A percentile compares a stretch with the other conserved stretches of the same genome.
Conservation (phyloP, 2,888 invertebrate genomes). For the Calliphora vomitoria region DNA sequence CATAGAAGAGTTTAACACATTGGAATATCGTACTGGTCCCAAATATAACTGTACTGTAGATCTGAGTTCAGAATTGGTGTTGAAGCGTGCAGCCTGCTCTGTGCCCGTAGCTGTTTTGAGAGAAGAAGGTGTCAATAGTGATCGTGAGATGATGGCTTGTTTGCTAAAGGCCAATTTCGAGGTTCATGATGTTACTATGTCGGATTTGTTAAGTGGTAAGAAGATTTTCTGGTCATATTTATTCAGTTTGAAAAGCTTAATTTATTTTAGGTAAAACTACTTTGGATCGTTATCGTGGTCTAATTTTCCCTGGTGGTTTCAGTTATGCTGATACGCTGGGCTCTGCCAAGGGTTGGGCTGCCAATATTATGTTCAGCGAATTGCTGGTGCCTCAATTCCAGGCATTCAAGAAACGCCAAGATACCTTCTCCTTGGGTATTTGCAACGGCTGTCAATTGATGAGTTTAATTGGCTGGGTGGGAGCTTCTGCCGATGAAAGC, state of each 20-base stretch:
- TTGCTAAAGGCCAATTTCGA: conserved; percentile 94
- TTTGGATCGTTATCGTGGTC: conserved; percentile 92
- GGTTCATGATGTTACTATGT: conserved; percentile 97
- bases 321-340: conserved; percentile 99
- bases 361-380: conserved; percentile 93
- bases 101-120: conserved; percentile 95
- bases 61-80: conserved; percentile 85
- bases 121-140: conserved; percentile 97
- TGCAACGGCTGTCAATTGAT: conserved; percentile 99
- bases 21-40: conserved; percentile 89
- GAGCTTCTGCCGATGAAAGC: conserved; percentile 85
- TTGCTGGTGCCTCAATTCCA: conserved; percentile 91
- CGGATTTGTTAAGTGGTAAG: conserved; percentile 89
- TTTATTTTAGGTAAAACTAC: conserved; percentile 86
- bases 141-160: conserved; percentile 98
- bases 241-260: background rate
- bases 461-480: conserved; percentile 96
- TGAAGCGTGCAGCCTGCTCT: conserved; percentile 82
- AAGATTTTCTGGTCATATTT: background rate
- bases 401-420: conserved; percentile 89
- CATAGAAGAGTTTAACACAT: conserved; percentile 90
- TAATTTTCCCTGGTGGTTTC: conserved; percentile 98
- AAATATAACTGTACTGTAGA: conserved; percentile 90
- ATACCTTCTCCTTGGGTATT: conserved; percentile 98
- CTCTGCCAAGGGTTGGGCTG: conserved; percentile 99